A percentile compares a stretch with the other conserved stretches of the same genome.
phyloP scores from a whole-genome alignment of 2,888 invertebrate genomes.

The Spilarctia lutea region DNA sequence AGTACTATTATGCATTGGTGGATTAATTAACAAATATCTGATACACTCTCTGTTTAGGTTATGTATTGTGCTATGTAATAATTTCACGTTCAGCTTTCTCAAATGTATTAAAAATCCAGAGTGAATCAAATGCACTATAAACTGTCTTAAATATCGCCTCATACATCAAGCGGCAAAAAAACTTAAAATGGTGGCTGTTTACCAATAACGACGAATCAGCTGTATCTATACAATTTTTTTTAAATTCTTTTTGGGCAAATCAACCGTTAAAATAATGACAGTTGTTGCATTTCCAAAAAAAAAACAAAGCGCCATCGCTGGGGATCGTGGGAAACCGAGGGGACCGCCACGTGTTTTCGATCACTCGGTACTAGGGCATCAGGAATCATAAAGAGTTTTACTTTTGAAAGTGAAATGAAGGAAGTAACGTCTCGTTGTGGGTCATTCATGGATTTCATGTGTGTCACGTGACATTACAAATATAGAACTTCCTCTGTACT shows the following conservation, averaged over 20 bases:
- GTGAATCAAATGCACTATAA: too few species aligned
- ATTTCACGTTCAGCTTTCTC: too few species aligned
- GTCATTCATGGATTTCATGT: conserved; percentile 2
- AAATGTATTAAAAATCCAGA: too few species aligned
- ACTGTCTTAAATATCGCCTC: too few species aligned
- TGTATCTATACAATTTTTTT: background rate
- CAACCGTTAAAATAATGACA: conserved; percentile 5
- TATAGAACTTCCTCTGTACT: too few species aligned
- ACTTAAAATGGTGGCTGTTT: background rate
- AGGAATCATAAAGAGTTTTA: conserved; percentile 5
- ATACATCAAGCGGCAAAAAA: too few species aligned
- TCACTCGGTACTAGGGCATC: conserved; percentile 9
- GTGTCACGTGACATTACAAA: too few species aligned
- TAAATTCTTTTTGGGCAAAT: background rate
- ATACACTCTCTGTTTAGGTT: too few species aligned
- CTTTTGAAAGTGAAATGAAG: background rate
- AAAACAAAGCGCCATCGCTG: background rate
- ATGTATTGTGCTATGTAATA: too few species aligned
- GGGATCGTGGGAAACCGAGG: conserved; percentile 8
- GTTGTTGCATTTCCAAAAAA: conserved; percentile 10
- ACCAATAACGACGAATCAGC: background rate
- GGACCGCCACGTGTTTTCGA: conserved; percentile 11
- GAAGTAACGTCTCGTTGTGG: background rate
- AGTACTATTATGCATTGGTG: too few species aligned
- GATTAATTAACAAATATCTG: too few species aligned